Percentiles rank a stretch among this genome's conserved stretches.
These are phyloP conservation scores for Lepus oiostolus DNA, from an alignment of 2,797 vertebrate genomes.

Conservation along the genomic window DNA sequence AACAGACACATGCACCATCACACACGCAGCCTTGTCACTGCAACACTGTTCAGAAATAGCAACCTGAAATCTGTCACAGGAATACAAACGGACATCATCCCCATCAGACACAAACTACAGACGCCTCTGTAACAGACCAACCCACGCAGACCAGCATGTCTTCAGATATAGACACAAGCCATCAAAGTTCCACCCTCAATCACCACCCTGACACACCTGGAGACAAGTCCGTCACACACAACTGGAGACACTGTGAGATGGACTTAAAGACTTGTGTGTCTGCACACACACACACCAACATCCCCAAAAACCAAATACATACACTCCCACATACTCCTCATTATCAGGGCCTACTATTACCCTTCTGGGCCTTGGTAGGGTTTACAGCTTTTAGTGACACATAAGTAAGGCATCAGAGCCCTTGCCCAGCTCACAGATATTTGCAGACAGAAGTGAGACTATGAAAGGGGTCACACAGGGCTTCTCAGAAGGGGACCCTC, in stretches of 20 bases:
- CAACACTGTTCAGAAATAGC: conserved; percentile 59
- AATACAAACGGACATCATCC: conserved; percentile 63
- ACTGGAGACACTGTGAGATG: conserved; percentile 34
- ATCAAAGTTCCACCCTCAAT: conserved; percentile 69
- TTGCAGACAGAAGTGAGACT: conserved; percentile 57
- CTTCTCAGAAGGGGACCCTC: conserved; percentile 49
- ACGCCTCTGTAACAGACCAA: conserved; percentile 68
- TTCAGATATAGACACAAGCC: conserved; percentile 77
- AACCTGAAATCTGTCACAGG: conserved; percentile 56
- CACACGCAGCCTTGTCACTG: conserved; percentile 45
- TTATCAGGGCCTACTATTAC: conserved; percentile 22
- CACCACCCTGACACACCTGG: conserved; percentile 78
- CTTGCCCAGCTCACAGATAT: conserved; percentile 41
- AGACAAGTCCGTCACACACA: conserved; percentile 72
- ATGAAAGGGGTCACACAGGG: conserved; percentile 26
- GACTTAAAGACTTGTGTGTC: conserved; percentile 40
- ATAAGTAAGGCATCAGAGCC: conserved; percentile 44
- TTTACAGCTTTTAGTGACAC: conserved; percentile 46
- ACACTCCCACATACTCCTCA: conserved; percentile 24
- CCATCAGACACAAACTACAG: conserved; percentile 73
- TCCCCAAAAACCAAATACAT: conserved; percentile 22
- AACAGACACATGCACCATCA: conserved; percentile 21
- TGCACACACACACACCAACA: neutral
- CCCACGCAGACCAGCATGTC: conserved; percentile 61
- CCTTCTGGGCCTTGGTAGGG: neutral